These are phyloP conservation scores for Stomatorhinus ivindoensis DNA, from an alignment of 2,113 vertebrate genomes.

Conservation along the genomic window DNA sequence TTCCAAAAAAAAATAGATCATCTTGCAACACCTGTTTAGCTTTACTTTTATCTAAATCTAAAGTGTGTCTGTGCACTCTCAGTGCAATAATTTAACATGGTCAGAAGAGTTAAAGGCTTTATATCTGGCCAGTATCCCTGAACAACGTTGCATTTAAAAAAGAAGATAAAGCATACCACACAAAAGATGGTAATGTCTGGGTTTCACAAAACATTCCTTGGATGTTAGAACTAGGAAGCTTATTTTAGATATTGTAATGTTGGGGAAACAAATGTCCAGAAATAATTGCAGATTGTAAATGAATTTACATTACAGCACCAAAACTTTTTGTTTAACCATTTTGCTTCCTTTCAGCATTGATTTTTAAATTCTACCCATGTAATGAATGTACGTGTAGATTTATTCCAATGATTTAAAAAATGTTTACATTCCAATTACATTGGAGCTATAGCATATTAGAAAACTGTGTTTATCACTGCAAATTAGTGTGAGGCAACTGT, in stretches of 20 bases:
- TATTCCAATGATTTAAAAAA: neutral
- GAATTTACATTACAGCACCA: neutral
- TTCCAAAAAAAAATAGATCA: neutral
- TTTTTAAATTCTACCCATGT: neutral
- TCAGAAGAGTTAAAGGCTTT: neutral
- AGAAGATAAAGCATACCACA: neutral
- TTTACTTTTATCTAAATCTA: neutral
- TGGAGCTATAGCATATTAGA: neutral
- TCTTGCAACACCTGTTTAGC: neutral
- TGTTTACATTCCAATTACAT: conserved; percentile 12
- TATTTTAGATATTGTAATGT: neutral
- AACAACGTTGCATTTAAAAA: neutral
- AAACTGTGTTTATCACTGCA: neutral
- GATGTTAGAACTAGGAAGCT: neutral
- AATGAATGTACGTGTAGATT: neutral
- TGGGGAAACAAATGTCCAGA: neutral
- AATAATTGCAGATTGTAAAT: neutral
- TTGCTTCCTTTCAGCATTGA: neutral
- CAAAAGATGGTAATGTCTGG: neutral
- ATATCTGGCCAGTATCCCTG: neutral
- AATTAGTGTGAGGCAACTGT: neutral
- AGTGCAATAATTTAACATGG: neutral
- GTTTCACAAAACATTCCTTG: neutral
- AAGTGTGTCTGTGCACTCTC: neutral
- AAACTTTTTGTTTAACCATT: neutral